phyloP scores from a whole-genome alignment of 2,888 invertebrate species.

The Smittia aterrima region DNA sequence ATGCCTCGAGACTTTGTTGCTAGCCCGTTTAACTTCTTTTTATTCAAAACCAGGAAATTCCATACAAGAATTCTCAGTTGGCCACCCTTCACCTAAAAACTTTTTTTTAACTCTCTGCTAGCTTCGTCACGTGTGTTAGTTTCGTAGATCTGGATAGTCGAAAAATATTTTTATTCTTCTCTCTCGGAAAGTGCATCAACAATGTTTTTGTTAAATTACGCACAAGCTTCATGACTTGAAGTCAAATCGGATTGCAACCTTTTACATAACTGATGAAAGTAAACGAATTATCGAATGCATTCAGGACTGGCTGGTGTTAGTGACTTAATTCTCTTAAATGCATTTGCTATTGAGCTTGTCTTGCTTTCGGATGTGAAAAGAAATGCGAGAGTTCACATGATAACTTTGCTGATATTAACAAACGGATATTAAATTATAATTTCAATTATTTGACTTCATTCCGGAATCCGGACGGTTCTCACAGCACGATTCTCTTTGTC shows the following conservation, averaged over 20 bases:
- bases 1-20: no score
- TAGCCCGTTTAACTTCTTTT: no score
- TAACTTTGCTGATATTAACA: slow-evolving; percentile 14
- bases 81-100: no score
- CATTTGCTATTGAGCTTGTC: neutral
- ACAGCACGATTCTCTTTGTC: slow-evolving; percentile 15
- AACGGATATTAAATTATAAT: slow-evolving; percentile 26
- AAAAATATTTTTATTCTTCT: no score
- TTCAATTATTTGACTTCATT: neutral
- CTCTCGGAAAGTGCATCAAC: no score
- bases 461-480: neutral
- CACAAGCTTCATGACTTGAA: no score
- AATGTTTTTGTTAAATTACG: no score
- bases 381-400: slow-evolving; percentile 2
- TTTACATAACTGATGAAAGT: neutral
- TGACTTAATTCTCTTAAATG: neutral
- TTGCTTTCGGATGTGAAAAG: neutral
- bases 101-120: no score
- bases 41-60: no score
- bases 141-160: no score
- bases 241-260: neutral
- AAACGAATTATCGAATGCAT: neutral
- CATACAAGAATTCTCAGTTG: no score
- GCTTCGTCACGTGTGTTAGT: no score
- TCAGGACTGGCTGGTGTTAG: neutral